Conservation (phyloP, 2,888 invertebrate genomes). For the Scaptomyza parva region DNA sequence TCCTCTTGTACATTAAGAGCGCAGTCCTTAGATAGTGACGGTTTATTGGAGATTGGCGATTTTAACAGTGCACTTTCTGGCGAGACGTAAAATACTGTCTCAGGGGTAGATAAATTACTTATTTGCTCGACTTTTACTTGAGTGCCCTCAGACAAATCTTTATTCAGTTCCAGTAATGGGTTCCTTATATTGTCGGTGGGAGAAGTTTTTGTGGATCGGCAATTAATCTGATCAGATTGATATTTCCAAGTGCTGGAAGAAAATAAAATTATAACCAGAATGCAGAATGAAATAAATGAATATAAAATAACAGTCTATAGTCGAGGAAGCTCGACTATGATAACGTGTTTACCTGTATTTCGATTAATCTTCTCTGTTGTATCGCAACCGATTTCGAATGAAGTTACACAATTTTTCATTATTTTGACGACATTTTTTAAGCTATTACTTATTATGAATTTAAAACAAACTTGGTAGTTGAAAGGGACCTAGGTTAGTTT, state of each 20-base stretch:
- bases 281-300: too few relatives aligned
- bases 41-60: slow-evolving; percentile 62
- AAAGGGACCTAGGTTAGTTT: too few relatives aligned
- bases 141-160: slow-evolving; percentile 45
- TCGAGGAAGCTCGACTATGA: too few relatives aligned
- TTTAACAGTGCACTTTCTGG: not conserved
- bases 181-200: slow-evolving; percentile 62
- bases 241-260: slow-evolving; percentile 1
- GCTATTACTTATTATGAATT: too few relatives aligned
- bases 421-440: too few relatives aligned
- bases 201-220: slow-evolving; percentile 65
- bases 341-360: too few relatives aligned
- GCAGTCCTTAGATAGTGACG: slow-evolving; percentile 46
- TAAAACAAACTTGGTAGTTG: too few relatives aligned
- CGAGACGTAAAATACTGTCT: not conserved
- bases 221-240: slow-evolving; percentile 4
- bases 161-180: slow-evolving; percentile 52
- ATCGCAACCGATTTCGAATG: too few relatives aligned
- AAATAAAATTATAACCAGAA: not conserved
- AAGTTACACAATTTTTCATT: too few relatives aligned
- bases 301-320: too few relatives aligned
- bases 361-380: too few relatives aligned
- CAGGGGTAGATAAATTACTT: not conserved
- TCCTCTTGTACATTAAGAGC: not conserved
- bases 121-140: slow-evolving; percentile 38